Conservation (phyloP, 2,113 vertebrate genomes). For the Boulengeromyrus knoepffleri region DNA sequence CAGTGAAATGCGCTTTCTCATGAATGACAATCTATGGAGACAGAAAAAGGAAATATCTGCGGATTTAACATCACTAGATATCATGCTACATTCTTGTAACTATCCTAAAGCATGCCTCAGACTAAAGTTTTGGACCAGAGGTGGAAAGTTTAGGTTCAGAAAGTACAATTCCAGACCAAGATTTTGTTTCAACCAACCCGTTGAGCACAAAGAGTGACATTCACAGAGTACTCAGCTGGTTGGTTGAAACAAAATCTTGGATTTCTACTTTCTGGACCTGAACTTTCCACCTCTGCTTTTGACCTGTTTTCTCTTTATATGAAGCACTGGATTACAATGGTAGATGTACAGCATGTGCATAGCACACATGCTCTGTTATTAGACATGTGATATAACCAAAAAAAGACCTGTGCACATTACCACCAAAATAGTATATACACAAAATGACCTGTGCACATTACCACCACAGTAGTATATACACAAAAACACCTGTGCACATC, state of each 20-base stretch:
- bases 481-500: not conserved
- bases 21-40: constrained; percentile 72
- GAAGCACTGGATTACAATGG: not conserved
- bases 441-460: not conserved
- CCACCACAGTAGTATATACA: not conserved
- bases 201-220: not conserved
- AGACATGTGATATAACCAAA: not conserved
- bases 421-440: not conserved
- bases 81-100: not conserved
- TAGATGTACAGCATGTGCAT: not conserved
- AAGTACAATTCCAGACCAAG: not conserved
- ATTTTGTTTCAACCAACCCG: not conserved
- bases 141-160: not conserved
- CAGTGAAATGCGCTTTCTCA: constrained; percentile 58
- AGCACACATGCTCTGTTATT: not conserved
- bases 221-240: not conserved
- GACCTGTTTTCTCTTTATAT: not conserved
- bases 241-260: not conserved
- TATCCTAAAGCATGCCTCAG: not conserved
- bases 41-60: not conserved
- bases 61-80: not conserved
- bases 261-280: not conserved
- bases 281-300: not conserved
- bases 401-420: not conserved
- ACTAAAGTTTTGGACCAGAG: not conserved